These are phyloP conservation scores for Calephelis perditalis DNA, from an alignment of 2,888 invertebrate genomes.

Conservation along the genomic window DNA sequence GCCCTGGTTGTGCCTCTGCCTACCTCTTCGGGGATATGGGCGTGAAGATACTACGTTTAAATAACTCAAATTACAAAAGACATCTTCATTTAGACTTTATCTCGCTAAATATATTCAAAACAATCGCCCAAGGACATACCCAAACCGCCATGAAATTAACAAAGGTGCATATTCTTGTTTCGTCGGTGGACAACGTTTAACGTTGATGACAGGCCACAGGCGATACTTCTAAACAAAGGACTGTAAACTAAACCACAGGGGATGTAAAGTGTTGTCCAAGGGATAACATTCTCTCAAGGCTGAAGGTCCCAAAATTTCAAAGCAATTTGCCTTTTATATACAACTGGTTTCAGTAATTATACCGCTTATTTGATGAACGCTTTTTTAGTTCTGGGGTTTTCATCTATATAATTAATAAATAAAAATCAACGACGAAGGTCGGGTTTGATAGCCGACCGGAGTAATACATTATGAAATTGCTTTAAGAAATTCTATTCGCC, in stretches of 20 bases:
- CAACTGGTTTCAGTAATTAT: background rate
- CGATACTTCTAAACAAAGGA: constrained; percentile 57
- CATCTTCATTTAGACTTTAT: background rate
- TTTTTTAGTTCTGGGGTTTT: too few species aligned
- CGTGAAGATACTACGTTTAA: too few species aligned
- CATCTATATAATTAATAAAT: too few species aligned
- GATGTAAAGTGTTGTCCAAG: constrained; percentile 34
- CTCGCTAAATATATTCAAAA: background rate
- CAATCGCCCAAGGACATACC: constrained; percentile 47
- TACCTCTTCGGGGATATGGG: too few species aligned
- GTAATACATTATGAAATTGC: too few species aligned
- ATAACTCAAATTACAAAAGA: background rate
- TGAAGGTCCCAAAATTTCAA: constrained; percentile 4
- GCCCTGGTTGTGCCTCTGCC: too few species aligned
- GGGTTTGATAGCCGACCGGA: too few species aligned
- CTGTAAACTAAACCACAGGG: constrained; percentile 58
- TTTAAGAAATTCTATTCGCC: too few species aligned
- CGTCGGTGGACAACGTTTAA: constrained; percentile 48
- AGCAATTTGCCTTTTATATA: background rate
- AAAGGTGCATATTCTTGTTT: constrained; percentile 48
- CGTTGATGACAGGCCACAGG: constrained; percentile 63
- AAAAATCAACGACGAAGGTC: too few species aligned
- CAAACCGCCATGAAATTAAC: constrained; percentile 64
- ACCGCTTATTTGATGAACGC: too few species aligned
- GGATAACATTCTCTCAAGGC: background rate